phyloP scores from a whole-genome alignment of 2,113 vertebrate species.

The Antigone vipio region DNA sequence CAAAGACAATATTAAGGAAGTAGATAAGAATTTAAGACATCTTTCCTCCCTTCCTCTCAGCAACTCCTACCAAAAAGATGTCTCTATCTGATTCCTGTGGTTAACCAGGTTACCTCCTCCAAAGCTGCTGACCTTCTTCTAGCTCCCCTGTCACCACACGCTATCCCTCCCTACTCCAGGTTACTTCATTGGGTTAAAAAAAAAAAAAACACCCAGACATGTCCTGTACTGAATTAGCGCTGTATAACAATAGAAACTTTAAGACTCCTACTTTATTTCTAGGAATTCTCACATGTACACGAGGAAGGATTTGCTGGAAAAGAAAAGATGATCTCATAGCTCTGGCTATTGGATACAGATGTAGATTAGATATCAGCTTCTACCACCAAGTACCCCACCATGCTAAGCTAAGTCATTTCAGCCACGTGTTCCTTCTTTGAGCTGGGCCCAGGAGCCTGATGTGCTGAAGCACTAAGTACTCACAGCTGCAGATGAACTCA shows the following conservation, averaged over 20 bases:
- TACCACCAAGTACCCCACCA: not conserved
- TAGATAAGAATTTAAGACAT: not conserved
- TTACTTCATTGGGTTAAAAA: not conserved
- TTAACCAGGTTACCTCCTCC: not conserved
- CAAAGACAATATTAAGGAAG: not conserved
- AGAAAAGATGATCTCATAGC: not conserved
- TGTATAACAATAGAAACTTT: not conserved
- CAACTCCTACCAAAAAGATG: not conserved
- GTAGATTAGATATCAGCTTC: not conserved
- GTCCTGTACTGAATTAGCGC: not conserved
- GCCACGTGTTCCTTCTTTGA: not conserved
- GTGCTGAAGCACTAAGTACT: not conserved
- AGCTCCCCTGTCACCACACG: not conserved
- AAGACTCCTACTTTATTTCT: not conserved
- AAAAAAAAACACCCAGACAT: rapidly evolving
- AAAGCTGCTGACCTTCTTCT: not conserved
- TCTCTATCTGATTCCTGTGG: not conserved
- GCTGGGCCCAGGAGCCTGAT: not conserved
- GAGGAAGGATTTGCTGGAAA: not conserved
- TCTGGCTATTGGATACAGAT: not conserved
- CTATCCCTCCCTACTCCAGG: not conserved
- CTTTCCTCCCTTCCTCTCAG: not conserved
- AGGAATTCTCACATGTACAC: not conserved
- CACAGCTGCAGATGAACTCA: not conserved
- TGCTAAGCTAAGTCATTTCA: not conserved